phyloP scores from a whole-genome alignment of 2,797 vertebrate genomes.

The Orestias chungarensis region DNA sequence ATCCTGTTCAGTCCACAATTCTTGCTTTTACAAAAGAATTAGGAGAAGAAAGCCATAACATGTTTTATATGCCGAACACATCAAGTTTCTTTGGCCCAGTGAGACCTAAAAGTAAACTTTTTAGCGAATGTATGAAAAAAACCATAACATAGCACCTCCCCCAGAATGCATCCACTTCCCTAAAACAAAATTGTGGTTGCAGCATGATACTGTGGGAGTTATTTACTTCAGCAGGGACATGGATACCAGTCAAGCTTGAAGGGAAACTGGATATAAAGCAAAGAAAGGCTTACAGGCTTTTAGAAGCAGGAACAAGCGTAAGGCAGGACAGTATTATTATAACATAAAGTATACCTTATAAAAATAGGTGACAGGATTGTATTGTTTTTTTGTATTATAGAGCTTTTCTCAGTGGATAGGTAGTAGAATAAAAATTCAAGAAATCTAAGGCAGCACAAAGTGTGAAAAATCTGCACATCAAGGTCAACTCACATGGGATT shows the following conservation, averaged over 20 bases:
- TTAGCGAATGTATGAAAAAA: background rate
- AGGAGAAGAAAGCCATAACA: background rate
- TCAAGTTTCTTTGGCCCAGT: background rate
- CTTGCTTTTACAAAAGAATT: background rate
- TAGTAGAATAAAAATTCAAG: background rate
- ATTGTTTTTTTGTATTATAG: background rate
- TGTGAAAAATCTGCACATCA: background rate
- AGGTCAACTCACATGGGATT: background rate
- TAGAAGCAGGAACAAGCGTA: no score
- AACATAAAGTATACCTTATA: background rate
- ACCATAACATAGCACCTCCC: background rate
- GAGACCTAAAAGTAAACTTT: background rate
- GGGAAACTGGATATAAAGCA: background rate
- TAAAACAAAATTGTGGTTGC: background rate
- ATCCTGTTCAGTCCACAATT: background rate
- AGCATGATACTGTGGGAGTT: background rate
- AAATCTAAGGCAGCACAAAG: background rate
- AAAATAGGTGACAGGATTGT: no score
- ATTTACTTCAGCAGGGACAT: background rate
- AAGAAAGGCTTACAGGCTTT: background rate
- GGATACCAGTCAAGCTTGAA: background rate
- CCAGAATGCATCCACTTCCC: background rate
- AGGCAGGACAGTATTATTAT: background rate
- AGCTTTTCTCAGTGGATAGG: background rate
- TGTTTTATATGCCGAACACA: background rate